phyloP scores from a whole-genome alignment of 2,797 vertebrate genomes.

The Anguilla anguilla region DNA sequence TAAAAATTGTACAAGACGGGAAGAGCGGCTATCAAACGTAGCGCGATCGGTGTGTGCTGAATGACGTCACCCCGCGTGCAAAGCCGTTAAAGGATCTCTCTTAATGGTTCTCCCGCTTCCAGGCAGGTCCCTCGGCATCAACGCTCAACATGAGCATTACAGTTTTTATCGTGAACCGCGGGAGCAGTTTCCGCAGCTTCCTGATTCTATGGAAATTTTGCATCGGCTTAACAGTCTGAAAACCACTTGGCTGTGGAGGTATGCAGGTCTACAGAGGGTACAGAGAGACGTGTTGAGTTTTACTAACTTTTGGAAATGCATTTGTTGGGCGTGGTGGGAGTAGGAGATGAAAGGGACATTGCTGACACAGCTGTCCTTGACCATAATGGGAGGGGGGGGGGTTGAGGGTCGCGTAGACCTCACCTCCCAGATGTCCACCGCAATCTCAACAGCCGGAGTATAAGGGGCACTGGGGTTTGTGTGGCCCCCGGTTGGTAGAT shows the following conservation, averaged over 20 bases:
- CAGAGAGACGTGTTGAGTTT: not conserved
- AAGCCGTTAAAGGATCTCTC: not conserved
- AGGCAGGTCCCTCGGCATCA: not conserved
- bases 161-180: not conserved
- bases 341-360: constrained; percentile 3
- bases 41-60: constrained; percentile 26
- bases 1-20: constrained; percentile 43
- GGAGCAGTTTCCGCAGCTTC: not conserved
- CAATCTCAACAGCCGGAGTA: not conserved
- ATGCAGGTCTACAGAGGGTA: not conserved
- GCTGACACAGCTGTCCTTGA: constrained; percentile 9
- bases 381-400: not conserved
- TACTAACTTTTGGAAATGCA: not conserved
- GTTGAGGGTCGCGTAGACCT: not conserved
- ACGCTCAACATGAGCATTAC: not conserved
- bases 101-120: not conserved
- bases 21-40: constrained; percentile 45
- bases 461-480: not conserved
- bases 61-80: constrained; percentile 37
- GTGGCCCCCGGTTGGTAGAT: not conserved
- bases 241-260: constrained; percentile 1
- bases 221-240: not conserved
- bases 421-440: not conserved
- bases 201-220: not conserved
- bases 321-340: not conserved